A percentile compares a stretch with the other conserved stretches of the same genome.
Evolutionary conservation across 2,888 invertebrate genomes (phyloP).

Genomic region (Augiades crinisus): DNA sequence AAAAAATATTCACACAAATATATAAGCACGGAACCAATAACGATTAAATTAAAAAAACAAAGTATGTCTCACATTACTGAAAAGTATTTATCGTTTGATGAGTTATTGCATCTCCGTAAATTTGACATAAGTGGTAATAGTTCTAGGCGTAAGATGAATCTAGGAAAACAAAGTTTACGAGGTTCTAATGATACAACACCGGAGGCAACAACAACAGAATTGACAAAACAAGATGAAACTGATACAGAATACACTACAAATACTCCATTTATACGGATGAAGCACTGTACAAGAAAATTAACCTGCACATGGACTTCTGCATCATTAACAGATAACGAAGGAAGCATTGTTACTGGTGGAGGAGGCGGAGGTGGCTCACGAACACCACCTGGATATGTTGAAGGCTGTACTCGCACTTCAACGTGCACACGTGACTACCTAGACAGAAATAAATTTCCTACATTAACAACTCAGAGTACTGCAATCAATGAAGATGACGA

Average conservation of each 20-base stretch:
- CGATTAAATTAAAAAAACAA: conserved; percentile 43
- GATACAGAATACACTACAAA: conserved; percentile 49
- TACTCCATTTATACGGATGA: conserved; percentile 52
- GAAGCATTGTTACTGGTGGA: conserved; percentile 34
- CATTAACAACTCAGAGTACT: conserved; percentile 34
- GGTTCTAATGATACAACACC: too few species aligned
- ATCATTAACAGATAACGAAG: conserved; percentile 43
- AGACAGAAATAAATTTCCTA: conserved; percentile 58
- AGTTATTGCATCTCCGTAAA: conserved; percentile 66
- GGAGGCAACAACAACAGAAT: conserved; percentile 5
- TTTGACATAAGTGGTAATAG: conserved; percentile 41
- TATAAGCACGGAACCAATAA: conserved; percentile 56
- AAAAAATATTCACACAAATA: conserved; percentile 31
- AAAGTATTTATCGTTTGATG: conserved; percentile 72
- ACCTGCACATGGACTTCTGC: conserved; percentile 71
- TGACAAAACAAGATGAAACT: conserved; percentile 17
- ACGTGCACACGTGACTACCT: conserved; percentile 67
- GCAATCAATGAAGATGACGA: conserved; percentile 32
- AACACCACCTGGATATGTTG: conserved; percentile 68
- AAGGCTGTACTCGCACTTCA: conserved; percentile 68
- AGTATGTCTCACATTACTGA: conserved; percentile 47
- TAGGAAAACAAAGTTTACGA: not conserved
- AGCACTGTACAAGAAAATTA: conserved; percentile 63
- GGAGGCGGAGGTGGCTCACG: conserved; percentile 45
- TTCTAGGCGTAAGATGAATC: conserved; percentile 39